Evolutionary conservation across 2,797 vertebrate species (phyloP), one percentile per base, ranked within the genome.

Genomic region (Bovichtus diacanthus): DNA sequence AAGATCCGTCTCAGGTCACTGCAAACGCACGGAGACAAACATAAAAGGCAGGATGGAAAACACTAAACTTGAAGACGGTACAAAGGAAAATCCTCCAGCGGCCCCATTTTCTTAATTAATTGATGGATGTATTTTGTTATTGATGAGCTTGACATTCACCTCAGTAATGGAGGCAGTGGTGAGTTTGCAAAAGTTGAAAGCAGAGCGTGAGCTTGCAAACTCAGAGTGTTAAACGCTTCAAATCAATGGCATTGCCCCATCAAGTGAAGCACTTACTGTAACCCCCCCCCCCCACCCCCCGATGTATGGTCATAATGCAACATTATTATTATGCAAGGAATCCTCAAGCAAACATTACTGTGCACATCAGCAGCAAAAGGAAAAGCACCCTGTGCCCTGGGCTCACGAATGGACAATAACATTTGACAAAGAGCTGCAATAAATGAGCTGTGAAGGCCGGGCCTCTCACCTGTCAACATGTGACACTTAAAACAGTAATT

Each of bases 401-500:
- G 70, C 81, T 74, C 25, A 2, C 53, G 76, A 74, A 83, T 65
- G 82, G 77, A 87, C 85, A 83, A 74, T 76, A 88, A 77, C 51
- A 34, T 87, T 81, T 86, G 75, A 90, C 87, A 85, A 90, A 88
- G 84, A 83, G 76, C 67, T 13, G 76, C 88, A 86, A 81, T 87
- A 91, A 94, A 93, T 90, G 90, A 93, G 88, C 91, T 87, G 88
- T 90, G 84, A 93, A 91, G 83, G 85, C 87, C 39, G 77, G 74
- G 85, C 89, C 89, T 86, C 90, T 93, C 83, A 82, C 88, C 90
- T 91, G 91, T 93, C 92, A 91, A 85, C 90, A 82, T 85, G 87
- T 86, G 88, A 92, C 91, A 93, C 91, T 93, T 91, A 89, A 92
- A 92, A 91, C 80, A 86, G 66, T 90, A 44, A 87, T 82, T 80